phyloP scores from a whole-genome alignment of 2,888 invertebrate species.

The Acleris cristana region DNA sequence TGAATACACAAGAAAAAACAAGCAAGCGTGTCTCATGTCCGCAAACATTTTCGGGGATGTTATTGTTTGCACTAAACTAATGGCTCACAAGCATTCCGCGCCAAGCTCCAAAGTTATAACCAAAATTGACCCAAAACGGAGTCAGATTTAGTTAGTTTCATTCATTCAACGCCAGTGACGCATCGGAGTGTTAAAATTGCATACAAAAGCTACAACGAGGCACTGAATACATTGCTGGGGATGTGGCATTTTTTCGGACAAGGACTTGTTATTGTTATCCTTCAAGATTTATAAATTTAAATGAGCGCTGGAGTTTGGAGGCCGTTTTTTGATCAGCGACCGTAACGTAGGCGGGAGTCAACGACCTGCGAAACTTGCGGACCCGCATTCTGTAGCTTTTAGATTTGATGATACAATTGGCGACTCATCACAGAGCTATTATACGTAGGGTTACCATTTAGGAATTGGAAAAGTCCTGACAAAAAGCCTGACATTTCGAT shows the following conservation, averaged over 20 bases:
- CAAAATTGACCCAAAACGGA: too few relatives aligned
- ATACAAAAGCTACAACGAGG: too few relatives aligned
- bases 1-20: conserved; percentile 66
- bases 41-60: conserved; percentile 68
- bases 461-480: too few relatives aligned
- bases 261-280: conserved; percentile 23
- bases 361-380: conserved; percentile 81
- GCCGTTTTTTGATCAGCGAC: conserved; percentile 64
- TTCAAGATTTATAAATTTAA: conserved; percentile 34
- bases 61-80: conserved; percentile 64
- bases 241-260: conserved; percentile 12
- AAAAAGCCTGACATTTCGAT: too few relatives aligned
- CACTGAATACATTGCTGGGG: too few relatives aligned
- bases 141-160: too few relatives aligned
- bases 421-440: conserved; percentile 25
- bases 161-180: too few relatives aligned
- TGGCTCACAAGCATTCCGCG: conserved; percentile 52
- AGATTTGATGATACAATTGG: conserved; percentile 54
- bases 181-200: too few relatives aligned
- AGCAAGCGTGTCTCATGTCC: conserved; percentile 64
- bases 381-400: conserved; percentile 78
- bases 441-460: too few relatives aligned
- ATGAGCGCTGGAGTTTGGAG: conserved; percentile 40
- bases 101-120: conserved; percentile 30
- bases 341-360: conserved; percentile 79